Percentiles rank a stretch among this genome's conserved stretches.
phyloP scores from a whole-genome alignment of 2,113 vertebrate genomes.

The Gallinago undulata region DNA sequence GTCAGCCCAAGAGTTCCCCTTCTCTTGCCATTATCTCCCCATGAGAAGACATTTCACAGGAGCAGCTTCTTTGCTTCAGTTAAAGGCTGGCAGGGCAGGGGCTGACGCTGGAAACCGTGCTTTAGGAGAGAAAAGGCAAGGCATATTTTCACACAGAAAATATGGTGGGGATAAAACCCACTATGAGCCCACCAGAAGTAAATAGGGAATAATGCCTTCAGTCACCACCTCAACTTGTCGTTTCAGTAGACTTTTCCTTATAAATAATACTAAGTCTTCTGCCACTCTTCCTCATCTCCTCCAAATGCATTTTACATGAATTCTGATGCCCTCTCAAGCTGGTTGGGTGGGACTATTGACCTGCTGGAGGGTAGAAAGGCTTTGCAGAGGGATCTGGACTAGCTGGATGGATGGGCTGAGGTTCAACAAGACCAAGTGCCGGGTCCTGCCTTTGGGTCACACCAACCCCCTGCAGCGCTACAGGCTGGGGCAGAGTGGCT shows the following conservation, averaged over 20 bases:
- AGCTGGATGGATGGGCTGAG: too few relatives aligned
- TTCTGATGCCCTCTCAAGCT: neutral
- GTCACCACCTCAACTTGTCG: neutral
- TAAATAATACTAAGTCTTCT: neutral
- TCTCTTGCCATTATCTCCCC: neutral
- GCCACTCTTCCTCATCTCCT: neutral
- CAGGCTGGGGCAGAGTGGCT: too few relatives aligned
- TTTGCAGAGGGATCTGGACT: too few relatives aligned
- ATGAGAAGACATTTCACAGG: conserved; percentile 3
- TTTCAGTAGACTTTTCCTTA: neutral
- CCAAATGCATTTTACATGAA: neutral
- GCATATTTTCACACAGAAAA: neutral
- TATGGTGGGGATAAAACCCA: neutral
- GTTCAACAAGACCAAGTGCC: too few relatives aligned
- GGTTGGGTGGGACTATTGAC: neutral
- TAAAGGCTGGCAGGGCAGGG: neutral
- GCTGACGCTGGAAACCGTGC: neutral
- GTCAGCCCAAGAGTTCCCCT: conserved; percentile 31
- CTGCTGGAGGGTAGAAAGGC: too few relatives aligned
- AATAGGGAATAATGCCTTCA: neutral
- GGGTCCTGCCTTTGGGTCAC: too few relatives aligned
- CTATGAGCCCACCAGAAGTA: neutral
- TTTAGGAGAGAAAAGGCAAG: neutral
- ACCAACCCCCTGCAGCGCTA: too few relatives aligned
- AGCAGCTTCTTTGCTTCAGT: neutral